Base-by-base conservation (phyloP, 2,888 invertebrate species). In the Sialis fuliginosa region DNA sequence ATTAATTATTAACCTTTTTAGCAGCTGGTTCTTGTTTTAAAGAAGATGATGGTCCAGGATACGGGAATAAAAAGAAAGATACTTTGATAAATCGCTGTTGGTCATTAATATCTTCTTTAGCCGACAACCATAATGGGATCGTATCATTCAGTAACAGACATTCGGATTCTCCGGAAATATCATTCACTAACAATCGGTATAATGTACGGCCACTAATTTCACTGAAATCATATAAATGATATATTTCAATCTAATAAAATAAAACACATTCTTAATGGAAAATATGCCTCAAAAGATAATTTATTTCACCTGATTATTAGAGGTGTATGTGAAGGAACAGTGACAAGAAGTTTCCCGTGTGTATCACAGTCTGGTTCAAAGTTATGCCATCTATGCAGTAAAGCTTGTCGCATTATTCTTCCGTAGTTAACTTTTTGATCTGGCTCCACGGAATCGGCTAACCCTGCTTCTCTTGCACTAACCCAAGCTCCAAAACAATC, bases 401-500 rank as follows among this genome's bases (percentile, higher is more conserved):
- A 68, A 0, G 96, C 95, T 76, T 96, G 91, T 44, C 98, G 69
- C 42, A 98, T 65, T 48, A 97, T 69, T 52, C 88, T 89, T 10
- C 98, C 98, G 62, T 95, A 93, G 62, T 98, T 98, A 1, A 97
- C 95, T 74, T 80, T 91, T 54, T 86, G 84, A 60, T 92, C 92
- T 46, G 65, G 77, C 59, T 74, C 88, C 67, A 62, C 75, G 50
- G 58, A 58, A 49, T 64, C 63, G 9, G 83, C 80, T 54, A 97
- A 73, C 0, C 92, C 95, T 30, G 91, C 87, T 62, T 98, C 98
- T 62, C 83, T 85, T 0, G 93, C 90, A 44, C 96, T 93, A 4
- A 98, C 92, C 98, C 98, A 99, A 1, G 98, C 96, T 35, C 93
- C 83, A 58, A 98, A 86, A 62, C 96, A 97, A 62, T 98, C 98